Evolutionary conservation across 2,113 vertebrate species (phyloP), one percentile per base, ranked within the genome.

Genomic region (Ochotona curzoniae): DNA sequence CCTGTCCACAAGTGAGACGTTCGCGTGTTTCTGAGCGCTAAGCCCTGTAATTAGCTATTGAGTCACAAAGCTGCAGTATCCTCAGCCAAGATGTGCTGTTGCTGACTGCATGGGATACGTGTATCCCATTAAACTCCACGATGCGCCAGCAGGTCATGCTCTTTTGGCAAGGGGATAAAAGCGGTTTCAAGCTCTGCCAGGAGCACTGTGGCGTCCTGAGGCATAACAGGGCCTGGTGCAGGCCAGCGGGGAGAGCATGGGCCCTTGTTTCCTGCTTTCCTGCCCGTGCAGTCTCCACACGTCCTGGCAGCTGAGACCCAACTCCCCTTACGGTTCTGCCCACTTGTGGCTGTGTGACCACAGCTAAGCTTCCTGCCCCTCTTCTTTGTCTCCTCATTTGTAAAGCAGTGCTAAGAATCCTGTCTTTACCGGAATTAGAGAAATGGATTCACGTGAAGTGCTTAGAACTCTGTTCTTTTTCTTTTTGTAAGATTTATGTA

Each of bases 201-300:
- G 54, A 17, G 54, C 54, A 54, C 54, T 17, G 54, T 12, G 54
- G 15, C 6, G 54, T 17, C 54, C 54, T 54, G 38, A 44, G 38
- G 38, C 38, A 44, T 44, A 6, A 6, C 38, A 44, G 38, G 38
- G 38, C 3, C 38, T 44, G 38, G 38, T 44, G 38, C 38, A 44
- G 38, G 6, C 38, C 0, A 6, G 70, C 13, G 30, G 64, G 66
- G 60, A 80, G 4, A 15, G 8, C 8, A 2, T 7, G 35, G 38
- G 80, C 3, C 6, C 0, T 12, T 0, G 0, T 21, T 35, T 54
- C 67, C 49, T 21, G 1, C 17, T 4, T 14, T 63, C 14, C 44
- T 32, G n/a, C 61, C 78, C 2, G 0, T 10, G 0, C 47, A 17
- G 11, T 57, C 57, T 0, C 47, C 2, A 0, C 12, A 0, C 10